Percentiles rank a stretch among this genome's conserved stretches.
Conservation (phyloP, 2,113 vertebrate species). For the Pteruthius melanotis region DNA sequence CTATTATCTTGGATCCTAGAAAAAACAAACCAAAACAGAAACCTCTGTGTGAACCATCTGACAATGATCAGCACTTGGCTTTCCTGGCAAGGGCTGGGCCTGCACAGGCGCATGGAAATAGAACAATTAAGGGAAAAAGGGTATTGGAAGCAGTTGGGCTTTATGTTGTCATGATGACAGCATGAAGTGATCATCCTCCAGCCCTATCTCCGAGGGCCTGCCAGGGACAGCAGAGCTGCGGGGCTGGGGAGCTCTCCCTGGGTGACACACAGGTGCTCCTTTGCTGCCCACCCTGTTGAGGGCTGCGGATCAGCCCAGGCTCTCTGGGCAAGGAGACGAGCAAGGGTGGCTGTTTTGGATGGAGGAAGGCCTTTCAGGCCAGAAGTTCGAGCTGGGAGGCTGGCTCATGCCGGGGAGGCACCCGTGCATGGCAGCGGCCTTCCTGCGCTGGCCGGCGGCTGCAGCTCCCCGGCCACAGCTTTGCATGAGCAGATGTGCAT, state of each 20-base stretch:
- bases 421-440: neutral
- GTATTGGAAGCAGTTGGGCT: neutral
- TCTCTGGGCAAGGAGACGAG: neutral
- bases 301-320: neutral
- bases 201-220: neutral
- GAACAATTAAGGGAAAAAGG: neutral
- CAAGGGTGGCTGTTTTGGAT: neutral
- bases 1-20: constrained; percentile 31
- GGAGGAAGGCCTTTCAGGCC: neutral
- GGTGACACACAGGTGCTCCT: neutral
- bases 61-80: constrained; percentile 37
- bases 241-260: neutral
- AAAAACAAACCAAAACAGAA: constrained; percentile 55
- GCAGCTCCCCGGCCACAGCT: neutral
- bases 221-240: neutral
- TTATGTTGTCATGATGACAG: neutral
- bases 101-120: neutral
- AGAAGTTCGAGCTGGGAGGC: neutral
- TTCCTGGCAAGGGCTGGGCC: neutral
- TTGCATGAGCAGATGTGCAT: constrained; percentile 25
- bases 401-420: neutral
- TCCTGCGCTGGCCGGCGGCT: fast-evolving
- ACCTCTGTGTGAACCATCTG: constrained; percentile 52
- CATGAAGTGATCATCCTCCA: neutral
- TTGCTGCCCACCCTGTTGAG: neutral